Base-by-base conservation (phyloP, 2,113 vertebrate genomes). In the Emydura subglobosa region DNA sequence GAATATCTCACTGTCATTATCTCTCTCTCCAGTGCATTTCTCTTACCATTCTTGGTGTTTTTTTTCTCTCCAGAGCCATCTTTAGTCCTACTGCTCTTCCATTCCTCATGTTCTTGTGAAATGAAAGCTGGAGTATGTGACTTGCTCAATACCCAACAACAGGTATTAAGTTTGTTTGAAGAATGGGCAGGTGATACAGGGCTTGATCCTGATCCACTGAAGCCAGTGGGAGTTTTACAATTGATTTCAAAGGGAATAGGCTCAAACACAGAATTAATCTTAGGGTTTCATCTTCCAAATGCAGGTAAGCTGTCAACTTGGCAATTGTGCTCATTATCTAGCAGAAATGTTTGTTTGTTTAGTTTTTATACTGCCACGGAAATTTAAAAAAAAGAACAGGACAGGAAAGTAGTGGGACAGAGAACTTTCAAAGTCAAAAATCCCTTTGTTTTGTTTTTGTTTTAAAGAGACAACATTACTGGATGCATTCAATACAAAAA, bases 291-390 rank as follows among this genome's bases (percentile, higher is more conserved):
- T 53, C 3, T 3, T 88, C 17, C 22, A 74, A 79, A 44, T 3
- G 74, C 0, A 92, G 27, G 3, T 68, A 6, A 83, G 1, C 1
- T 7, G 47, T 1, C 10, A 9, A 2, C 81, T 1, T 55, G 49
- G 47, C 10, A 59, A 59, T 79, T 29, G 25, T 2, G 57, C 1
- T 57, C 78, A 22, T 6, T 47, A 50, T 10, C 24, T 68, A 21
- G 34, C 34, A 68, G 65, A 68, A 8, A 39, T n/a, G 4, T n/a
- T 17, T 68, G 4, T n/a, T 17, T 68, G 24, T 57, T 57, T 27
- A n/a, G 59, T 31, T 44, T 87, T 50, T 57, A 44, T 1, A 4
- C 91, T 93, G 82, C 34, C 25, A 42, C 9, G 50, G 7, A 17
- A 50, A 11, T 14, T 29, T 42, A 6, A 22, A 91, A 93, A 16